phyloP scores from a whole-genome alignment of 2,888 invertebrate species.

The Trissolcus japonicus region DNA sequence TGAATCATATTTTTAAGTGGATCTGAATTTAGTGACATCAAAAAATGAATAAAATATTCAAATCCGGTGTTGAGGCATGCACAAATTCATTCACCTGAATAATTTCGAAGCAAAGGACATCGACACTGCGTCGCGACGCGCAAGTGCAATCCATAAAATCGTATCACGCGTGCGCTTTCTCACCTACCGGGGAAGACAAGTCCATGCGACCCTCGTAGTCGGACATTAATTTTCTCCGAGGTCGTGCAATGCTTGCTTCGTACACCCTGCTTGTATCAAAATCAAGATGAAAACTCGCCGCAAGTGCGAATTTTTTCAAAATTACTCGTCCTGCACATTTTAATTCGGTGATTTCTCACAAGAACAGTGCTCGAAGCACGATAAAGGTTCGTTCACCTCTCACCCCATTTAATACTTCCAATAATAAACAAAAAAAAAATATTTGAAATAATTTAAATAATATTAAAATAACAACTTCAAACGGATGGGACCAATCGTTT shows the following conservation, averaged over 20 bases:
- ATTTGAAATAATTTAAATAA: neutral
- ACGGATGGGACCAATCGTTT: neutral
- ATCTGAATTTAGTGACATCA: no score
- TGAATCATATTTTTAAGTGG: no score
- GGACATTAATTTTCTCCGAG: constrained; percentile 46
- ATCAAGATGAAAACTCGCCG: constrained; percentile 53
- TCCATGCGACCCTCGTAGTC: constrained; percentile 52
- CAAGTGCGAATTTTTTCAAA: constrained; percentile 43
- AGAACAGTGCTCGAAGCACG: constrained; percentile 27
- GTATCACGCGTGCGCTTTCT: constrained; percentile 53
- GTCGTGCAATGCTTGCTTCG: constrained; percentile 41
- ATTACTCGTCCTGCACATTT: constrained; percentile 15
- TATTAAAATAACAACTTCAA: neutral
- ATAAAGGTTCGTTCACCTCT: constrained; percentile 51
- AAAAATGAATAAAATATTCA: no score
- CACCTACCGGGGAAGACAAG: constrained; percentile 22
- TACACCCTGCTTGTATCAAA: constrained; percentile 19
- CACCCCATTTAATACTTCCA: neutral
- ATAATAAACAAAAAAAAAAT: neutral
- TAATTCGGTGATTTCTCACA: constrained; percentile 24
- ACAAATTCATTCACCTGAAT: constrained; percentile 31
- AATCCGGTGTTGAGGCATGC: no score
- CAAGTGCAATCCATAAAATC: constrained; percentile 57
- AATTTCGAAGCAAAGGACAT: constrained; percentile 49
- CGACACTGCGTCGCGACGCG: constrained; percentile 45